Percentiles rank a stretch among this genome's conserved stretches.
These are phyloP conservation scores for Magallana ariakensis DNA, from an alignment of 1,140 invertebrate genomes.

Conservation along the genomic window DNA sequence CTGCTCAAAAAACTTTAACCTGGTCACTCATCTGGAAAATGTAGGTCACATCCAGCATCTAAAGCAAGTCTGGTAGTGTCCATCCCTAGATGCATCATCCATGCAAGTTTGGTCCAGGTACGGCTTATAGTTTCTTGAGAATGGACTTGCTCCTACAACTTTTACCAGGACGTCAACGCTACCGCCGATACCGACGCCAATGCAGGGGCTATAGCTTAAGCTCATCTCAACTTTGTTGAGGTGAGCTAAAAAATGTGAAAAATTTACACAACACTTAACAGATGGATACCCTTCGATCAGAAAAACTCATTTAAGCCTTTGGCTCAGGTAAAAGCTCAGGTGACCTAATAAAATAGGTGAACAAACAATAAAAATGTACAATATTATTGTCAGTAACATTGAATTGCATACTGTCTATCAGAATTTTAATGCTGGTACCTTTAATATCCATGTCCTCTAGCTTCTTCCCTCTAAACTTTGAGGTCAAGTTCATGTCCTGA, in stretches of 20 bases:
- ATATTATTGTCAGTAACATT: conserved; percentile 17
- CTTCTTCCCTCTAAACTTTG: conserved; percentile 48
- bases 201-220: conserved; percentile 14
- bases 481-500: conserved; percentile 51
- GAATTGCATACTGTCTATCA: conserved; percentile 15
- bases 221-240: conserved; percentile 15
- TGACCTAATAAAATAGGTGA: conserved; percentile 16
- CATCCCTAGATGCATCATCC: no score
- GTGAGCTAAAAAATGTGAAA: background rate
- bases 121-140: no score
- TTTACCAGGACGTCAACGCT: conserved; percentile 4
- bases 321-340: conserved; percentile 14
- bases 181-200: conserved; percentile 5
- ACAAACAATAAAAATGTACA: conserved; percentile 17
- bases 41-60: no score
- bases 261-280: background rate
- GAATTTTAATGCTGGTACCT: conserved; percentile 32
- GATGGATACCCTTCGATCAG: background rate
- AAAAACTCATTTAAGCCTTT: background rate
- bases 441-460: conserved; percentile 54
- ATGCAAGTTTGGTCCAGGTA: no score
- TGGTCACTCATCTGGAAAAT: no score
- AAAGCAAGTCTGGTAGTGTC: no score
- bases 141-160: conserved; percentile 6
- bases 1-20: no score